Base-by-base conservation (phyloP, 2,888 invertebrate genomes). In the Zygaena filipendulae region DNA sequence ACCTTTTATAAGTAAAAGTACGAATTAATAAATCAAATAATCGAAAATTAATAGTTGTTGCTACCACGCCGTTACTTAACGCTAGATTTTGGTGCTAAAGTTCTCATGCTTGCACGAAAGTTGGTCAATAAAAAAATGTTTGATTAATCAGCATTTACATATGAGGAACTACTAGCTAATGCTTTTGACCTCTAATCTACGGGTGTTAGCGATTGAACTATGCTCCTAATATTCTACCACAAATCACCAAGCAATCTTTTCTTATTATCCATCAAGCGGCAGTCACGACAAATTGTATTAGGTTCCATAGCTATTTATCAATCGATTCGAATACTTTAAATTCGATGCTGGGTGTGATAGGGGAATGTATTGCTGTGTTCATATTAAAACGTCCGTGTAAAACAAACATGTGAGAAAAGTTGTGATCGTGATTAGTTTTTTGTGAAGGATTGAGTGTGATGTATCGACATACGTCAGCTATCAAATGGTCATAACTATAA, bases 201-300 rank as follows among this genome's bases (percentile, higher is more conserved):
- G 58, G 56, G 63, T 68, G 70, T 69, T 70, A 74, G 61, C 62
- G 43, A 61, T 66, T 71, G 71, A 74, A 69, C 74, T 62, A 56
- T 59, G 68, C 66, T 70, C 68, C 52, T 71, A 71, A 74, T 69
- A 67, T 59, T 59, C 47, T 55, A 44, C 56, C 59, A 72, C 72
- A 66, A 71, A 75, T 75, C 69, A 71, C 64, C 59, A 58, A 39
- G 49, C 47, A 56, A 60, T 53, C 54, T 47, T 60, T 68, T 69
- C 69, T 72, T 70, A 72, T 63, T 62, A 61, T 61, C 68, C 54
- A 66, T 64, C 68, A 59, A 60, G 58, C 59, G 48, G 57, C 57
- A 66, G 75, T 75, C 77, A 77, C 75, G 74, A 77, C 71, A 72
- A 69, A 68, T 72, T 54, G 60, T 64, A 70, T 68, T 61, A 66